phyloP scores from a whole-genome alignment of 2,888 invertebrate genomes.

The Gerosis bhagava region DNA sequence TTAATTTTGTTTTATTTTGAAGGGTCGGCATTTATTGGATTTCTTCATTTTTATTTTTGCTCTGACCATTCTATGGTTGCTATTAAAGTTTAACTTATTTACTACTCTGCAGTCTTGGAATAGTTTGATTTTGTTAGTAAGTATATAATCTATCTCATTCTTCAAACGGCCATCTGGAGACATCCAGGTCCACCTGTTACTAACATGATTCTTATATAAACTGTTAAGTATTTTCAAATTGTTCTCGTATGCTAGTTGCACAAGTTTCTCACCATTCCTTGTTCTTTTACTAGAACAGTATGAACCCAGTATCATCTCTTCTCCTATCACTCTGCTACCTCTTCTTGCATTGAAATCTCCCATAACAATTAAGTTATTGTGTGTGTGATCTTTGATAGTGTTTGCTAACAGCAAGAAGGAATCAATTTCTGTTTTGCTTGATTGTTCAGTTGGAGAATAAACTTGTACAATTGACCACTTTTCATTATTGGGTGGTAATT shows the following conservation, averaged over 20 bases:
- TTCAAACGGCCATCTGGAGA: slow-evolving; percentile 28
- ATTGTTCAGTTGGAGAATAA: slow-evolving; percentile 26
- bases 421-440: slow-evolving; percentile 11
- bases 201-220: slow-evolving; percentile 22
- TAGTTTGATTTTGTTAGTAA: too few relatives aligned
- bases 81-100: too few relatives aligned
- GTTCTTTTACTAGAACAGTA: slow-evolving; percentile 26
- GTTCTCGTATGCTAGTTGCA: slow-evolving; percentile 24
- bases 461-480: slow-evolving; percentile 26
- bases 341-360: slow-evolving; percentile 1
- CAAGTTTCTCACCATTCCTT: slow-evolving; percentile 28
- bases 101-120: too few relatives aligned
- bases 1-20: background rate
- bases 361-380: slow-evolving; percentile 14
- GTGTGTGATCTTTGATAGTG: slow-evolving; percentile 18
- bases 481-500: slow-evolving; percentile 14
- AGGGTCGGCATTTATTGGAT: too few relatives aligned
- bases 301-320: slow-evolving; percentile 27
- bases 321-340: slow-evolving; percentile 19
- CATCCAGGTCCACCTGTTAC: slow-evolving; percentile 33
- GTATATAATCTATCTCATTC: slow-evolving; percentile 35
- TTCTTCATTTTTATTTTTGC: too few relatives aligned
- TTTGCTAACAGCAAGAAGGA: slow-evolving; percentile 7
- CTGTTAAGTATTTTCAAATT: slow-evolving; percentile 29
- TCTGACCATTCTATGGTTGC: too few relatives aligned